phyloP scores from a whole-genome alignment of 2,797 vertebrate species.

The Setipinna tenuifilis region DNA sequence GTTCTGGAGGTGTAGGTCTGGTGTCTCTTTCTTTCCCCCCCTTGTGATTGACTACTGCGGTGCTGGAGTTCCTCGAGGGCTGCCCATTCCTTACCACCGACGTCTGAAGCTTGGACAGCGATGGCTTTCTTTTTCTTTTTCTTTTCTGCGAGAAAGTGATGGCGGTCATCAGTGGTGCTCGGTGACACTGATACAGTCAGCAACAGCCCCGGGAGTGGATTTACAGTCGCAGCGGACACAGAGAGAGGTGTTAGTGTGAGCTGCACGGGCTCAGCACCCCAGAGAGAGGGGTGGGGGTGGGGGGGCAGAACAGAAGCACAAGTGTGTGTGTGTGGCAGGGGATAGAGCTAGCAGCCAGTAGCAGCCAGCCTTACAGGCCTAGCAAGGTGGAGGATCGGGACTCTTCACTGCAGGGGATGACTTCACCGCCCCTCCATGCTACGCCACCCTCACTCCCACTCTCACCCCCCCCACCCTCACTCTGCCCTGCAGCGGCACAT shows the following conservation, averaged over 20 bases:
- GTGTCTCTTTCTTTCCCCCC: background rate
- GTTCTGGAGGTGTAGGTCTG: background rate
- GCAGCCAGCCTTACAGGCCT: background rate
- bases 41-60: background rate
- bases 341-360: conserved; percentile 1
- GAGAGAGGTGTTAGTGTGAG: background rate
- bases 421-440: conserved; percentile 55
- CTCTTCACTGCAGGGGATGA: conserved; percentile 59
- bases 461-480: conserved; percentile 59
- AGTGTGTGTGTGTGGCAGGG: background rate
- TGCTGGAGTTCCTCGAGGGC: background rate
- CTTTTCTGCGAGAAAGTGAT: background rate
- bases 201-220: background rate
- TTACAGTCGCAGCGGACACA: background rate
- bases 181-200: conserved; percentile 21
- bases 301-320: background rate
- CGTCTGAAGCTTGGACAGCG: background rate
- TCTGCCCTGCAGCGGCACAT: conserved; percentile 52
- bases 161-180: background rate
- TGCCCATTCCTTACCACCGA: background rate
- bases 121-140: too few species aligned
- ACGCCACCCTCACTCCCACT: too few species aligned
- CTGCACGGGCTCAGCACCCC: background rate
- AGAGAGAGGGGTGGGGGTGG: background rate
- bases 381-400: conserved; percentile 49